phyloP scores from a whole-genome alignment of 2,113 vertebrate genomes.

The Noturus placidus region DNA sequence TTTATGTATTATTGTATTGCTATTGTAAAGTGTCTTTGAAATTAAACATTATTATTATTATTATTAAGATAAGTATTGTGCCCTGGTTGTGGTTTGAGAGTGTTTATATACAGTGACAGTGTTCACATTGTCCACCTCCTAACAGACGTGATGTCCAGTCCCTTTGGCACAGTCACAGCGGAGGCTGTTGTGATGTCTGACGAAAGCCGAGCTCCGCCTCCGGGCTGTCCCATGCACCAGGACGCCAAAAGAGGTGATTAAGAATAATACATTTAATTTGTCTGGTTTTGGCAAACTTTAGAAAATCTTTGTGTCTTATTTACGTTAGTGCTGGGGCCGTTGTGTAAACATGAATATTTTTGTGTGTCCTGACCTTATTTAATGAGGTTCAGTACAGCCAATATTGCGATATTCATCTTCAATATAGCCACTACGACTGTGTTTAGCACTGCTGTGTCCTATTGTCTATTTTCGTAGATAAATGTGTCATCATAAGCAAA shows the following conservation, averaged over 20 bases:
- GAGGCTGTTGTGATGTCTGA: background rate
- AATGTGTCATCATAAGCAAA: background rate
- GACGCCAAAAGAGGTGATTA: constrained; percentile 49
- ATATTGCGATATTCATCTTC: background rate
- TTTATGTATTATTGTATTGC: no score
- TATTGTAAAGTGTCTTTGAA: no score
- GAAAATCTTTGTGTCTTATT: background rate
- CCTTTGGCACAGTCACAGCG: constrained; percentile 34
- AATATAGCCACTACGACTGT: background rate
- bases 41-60: no score
- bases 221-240: constrained; percentile 70
- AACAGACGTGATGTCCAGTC: constrained; percentile 64
- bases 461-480: background rate
- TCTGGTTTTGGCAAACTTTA: background rate
- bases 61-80: background rate
- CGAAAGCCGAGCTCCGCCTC: constrained; percentile 13
- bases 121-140: background rate
- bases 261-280: background rate
- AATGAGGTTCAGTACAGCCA: background rate
- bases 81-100: background rate
- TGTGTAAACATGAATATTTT: background rate
- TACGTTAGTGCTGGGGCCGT: background rate
- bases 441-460: background rate
- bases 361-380: background rate
- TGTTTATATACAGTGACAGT: background rate